Evolutionary conservation across 2,797 vertebrate genomes (phyloP).

Genomic region (Neomorphus geoffroyi): DNA sequence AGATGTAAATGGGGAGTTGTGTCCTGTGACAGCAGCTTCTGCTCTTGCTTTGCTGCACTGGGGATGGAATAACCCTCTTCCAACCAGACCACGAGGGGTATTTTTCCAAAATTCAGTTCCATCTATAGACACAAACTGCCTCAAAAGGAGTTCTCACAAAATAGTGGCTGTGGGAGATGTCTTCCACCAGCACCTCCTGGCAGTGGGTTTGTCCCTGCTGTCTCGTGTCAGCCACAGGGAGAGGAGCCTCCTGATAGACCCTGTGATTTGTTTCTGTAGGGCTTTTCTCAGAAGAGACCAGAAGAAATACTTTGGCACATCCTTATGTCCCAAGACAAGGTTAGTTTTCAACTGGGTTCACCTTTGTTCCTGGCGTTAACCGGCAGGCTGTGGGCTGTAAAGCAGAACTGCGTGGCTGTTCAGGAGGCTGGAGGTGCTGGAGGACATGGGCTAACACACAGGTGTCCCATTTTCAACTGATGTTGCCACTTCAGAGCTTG

Average conservation of each 20-base stretch:
- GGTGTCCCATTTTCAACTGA: background rate
- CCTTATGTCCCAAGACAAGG: background rate
- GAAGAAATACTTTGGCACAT: background rate
- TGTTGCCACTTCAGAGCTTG: background rate
- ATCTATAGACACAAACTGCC: background rate
- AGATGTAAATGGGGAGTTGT: background rate
- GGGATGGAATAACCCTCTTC: background rate
- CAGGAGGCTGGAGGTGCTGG: background rate
- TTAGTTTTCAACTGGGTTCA: background rate
- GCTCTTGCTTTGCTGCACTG: background rate
- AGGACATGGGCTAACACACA: background rate
- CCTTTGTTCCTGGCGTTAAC: background rate
- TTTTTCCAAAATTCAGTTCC: background rate
- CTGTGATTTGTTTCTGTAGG: background rate
- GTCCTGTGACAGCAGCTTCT: background rate
- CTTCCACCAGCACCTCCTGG: background rate
- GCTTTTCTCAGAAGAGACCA: background rate
- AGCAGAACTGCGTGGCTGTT: background rate
- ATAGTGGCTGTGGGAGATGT: background rate
- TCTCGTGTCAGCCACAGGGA: background rate
- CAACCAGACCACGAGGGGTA: background rate
- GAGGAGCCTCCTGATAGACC: background rate
- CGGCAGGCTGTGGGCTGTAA: background rate
- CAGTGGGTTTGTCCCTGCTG: background rate
- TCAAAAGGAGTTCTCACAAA: background rate